Conservation (phyloP, 2,888 invertebrate genomes). For the Pherbina coryleti region DNA sequence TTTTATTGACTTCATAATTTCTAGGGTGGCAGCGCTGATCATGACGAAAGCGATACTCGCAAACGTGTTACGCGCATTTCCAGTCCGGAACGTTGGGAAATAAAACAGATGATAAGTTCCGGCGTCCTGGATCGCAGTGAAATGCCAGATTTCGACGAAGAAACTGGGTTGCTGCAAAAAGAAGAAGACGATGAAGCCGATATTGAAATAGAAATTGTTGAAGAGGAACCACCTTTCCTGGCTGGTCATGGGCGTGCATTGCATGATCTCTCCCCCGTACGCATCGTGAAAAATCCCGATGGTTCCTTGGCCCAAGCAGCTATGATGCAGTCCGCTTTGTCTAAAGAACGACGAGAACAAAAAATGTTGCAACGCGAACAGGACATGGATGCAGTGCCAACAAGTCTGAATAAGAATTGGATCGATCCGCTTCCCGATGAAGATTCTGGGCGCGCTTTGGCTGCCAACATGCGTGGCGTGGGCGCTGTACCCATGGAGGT, state of each 20-base stretch:
- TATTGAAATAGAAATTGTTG: conserved; percentile 97
- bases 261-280: conserved; percentile 92
- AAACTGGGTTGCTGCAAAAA: conserved; percentile 89
- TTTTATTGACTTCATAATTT: not conserved
- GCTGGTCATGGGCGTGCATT: conserved; percentile 92
- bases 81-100: conserved; percentile 97
- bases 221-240: conserved; percentile 98
- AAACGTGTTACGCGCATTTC: conserved; percentile 92
- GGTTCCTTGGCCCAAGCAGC: conserved; percentile 98
- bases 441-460: conserved; percentile 78
- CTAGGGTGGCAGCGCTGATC: conserved; percentile 72
- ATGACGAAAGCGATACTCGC: conserved; percentile 84
- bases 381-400: conserved; percentile 87
- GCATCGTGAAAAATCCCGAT: conserved; percentile 98
- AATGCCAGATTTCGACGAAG: conserved; percentile 97
- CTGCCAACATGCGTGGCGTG: conserved; percentile 86
- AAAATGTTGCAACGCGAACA: conserved; percentile 96
- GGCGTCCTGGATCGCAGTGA: conserved; percentile 93
- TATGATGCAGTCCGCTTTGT: conserved; percentile 99
- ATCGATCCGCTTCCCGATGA: conserved; percentile 94
- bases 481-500: conserved; percentile 89
- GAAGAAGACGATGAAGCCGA: conserved; percentile 97
- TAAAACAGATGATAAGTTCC: conserved; percentile 96
- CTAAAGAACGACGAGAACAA: conserved; percentile 95
- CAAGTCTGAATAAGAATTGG: conserved; percentile 92